These are phyloP conservation scores for Glandiceps talaboti DNA, from an alignment of 53 echinoderm and acorn worm species.

Conservation along the genomic window DNA sequence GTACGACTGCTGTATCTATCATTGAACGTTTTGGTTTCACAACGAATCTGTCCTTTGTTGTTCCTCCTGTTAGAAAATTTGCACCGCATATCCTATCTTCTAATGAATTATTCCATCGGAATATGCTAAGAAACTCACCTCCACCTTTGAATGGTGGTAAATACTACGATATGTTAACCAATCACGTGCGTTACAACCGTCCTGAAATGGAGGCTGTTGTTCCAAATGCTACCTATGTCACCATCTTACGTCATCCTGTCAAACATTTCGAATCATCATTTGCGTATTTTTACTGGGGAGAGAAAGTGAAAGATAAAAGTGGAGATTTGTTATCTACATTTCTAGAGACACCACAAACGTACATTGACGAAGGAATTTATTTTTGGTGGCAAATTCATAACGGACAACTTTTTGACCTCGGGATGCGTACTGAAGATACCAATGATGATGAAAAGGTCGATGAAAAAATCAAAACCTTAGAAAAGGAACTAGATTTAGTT, in stretches of 20 bases:
- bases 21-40: not conserved
- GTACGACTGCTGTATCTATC: not conserved
- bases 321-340: not conserved
- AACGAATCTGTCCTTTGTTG: not conserved
- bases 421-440: not conserved
- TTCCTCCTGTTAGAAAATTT: not conserved
- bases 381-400: not conserved
- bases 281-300: not conserved
- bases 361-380: not conserved
- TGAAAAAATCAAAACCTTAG: not conserved
- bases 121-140: not conserved
- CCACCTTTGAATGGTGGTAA: constrained; percentile 3
- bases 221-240: not conserved
- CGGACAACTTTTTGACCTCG: not conserved
- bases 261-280: not conserved
- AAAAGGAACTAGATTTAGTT: not conserved
- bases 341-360: not conserved
- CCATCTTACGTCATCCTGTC: not conserved
- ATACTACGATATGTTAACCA: not conserved
- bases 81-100: constrained; percentile 7
- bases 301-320: not conserved
- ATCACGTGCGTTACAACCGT: not conserved
- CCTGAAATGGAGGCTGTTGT: not conserved
- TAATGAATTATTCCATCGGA: not conserved
- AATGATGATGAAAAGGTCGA: not conserved